Conservation (phyloP, 2,113 vertebrate species). For the Candoia aspera region DNA sequence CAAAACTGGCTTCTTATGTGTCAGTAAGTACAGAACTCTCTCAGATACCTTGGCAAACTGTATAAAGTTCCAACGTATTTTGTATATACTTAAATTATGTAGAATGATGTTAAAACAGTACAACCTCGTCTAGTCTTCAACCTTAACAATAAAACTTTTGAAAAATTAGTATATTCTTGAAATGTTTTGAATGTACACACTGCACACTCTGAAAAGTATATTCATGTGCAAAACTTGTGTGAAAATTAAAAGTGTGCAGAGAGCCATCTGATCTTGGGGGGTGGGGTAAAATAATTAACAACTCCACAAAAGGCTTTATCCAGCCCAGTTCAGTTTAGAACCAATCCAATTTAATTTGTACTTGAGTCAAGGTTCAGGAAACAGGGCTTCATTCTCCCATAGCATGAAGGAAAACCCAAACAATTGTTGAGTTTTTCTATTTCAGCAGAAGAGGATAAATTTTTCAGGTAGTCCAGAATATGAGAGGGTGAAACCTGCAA, state of each 20-base stretch:
- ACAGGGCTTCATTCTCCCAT: not conserved
- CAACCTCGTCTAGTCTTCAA: slow-evolving; percentile 82
- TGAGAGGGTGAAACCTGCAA: not conserved
- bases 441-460: not conserved
- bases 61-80: slow-evolving; percentile 78
- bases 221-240: not conserved
- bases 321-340: not conserved
- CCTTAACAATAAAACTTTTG: slow-evolving; percentile 85
- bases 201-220: not conserved
- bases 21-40: slow-evolving; percentile 73
- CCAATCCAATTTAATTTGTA: not conserved
- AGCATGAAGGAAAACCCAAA: not conserved
- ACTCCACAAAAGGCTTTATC: not conserved
- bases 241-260: not conserved
- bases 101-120: slow-evolving; percentile 82
- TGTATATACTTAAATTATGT: slow-evolving; percentile 82
- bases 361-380: not conserved
- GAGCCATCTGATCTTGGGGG: not conserved
- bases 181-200: slow-evolving; percentile 43
- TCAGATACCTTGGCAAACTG: slow-evolving; percentile 73
- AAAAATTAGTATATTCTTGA: slow-evolving; percentile 69
- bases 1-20: slow-evolving; percentile 72
- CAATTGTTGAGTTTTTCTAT: not conserved
- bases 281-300: not conserved
- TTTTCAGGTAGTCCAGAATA: not conserved